phyloP scores from a whole-genome alignment of 2,888 invertebrate species.

The Lathronympha strigana region DNA sequence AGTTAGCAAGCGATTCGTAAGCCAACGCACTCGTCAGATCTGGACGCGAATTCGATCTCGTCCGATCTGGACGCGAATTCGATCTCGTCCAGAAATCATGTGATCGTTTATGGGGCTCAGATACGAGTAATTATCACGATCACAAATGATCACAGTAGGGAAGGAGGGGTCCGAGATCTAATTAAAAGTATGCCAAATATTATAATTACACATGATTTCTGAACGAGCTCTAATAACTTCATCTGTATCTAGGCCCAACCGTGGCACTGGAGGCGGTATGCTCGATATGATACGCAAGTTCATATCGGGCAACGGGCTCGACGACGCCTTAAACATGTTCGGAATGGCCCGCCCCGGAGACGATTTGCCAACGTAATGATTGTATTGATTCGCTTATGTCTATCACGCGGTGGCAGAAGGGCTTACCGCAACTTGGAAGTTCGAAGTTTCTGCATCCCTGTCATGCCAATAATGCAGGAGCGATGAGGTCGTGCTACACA shows the following conservation, averaged over 20 bases:
- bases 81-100: too few species aligned
- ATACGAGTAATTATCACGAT: too few species aligned
- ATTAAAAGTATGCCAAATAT: too few species aligned
- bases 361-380: constrained; percentile 69
- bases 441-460: neutral
- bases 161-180: too few species aligned
- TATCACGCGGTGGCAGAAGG: constrained; percentile 21
- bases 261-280: constrained; percentile 61
- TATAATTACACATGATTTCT: neutral
- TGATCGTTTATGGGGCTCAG: too few species aligned
- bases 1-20: too few species aligned
- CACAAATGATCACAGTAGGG: too few species aligned
- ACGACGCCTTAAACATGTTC: constrained; percentile 67
- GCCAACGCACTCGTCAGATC: too few species aligned
- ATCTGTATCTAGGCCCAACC: constrained; percentile 70
- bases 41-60: too few species aligned
- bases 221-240: constrained; percentile 13
- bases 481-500: too few species aligned
- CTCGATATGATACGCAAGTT: constrained; percentile 73
- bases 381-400: constrained; percentile 54
- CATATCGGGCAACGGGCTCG: constrained; percentile 72
- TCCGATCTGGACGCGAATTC: too few species aligned
- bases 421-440: neutral
- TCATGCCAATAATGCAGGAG: neutral
- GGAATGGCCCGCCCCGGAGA: constrained; percentile 64